Evolutionary conservation across 2,888 invertebrate genomes (phyloP), one percentile per base, ranked within the genome.

Genomic region (Aporophyla nigra): DNA sequence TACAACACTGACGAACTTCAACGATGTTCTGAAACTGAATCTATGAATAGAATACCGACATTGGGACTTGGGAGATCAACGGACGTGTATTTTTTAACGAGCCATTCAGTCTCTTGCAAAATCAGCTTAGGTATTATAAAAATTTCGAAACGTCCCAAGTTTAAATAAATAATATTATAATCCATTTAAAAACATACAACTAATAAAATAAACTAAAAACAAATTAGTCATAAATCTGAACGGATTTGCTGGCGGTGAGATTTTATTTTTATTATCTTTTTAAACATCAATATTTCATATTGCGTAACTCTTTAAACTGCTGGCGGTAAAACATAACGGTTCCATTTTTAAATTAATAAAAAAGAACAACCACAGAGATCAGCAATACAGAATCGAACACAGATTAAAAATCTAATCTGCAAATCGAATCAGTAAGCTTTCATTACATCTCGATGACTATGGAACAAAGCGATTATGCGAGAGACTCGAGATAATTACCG

Each of bases 31-130:
- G 75, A 78, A 82, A 78, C 80, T 56, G 65, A 73, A 76, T 46
- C 78, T 78, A 84, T 80, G 72, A 87, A 87, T 87, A 88, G 88
- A 82, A 76, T 56, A 68, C 71, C 74, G 62, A 76, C 78, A 75
- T 76, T 71, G 78, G 63, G 43, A 61, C 27, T 54, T 65, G 51
- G 24, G 70, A 76, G 83, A 85, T 83, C 83, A 83, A 80, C 72
- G 63, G 63, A 53, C 75, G 74, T 63, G 53, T 74, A 76, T 76
- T 72, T 76, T 71, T 76, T 76, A 70, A 75, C 58, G 40, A 65
- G 40, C 66, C 59, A 69, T 65, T 58, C 33, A 56, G 40, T 27
- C 61, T 67, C 65, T 84, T 76, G 56, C 46, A 53, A 78, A 81
- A 86, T 40, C 71, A 24, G 21, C 65, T 77, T 62, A 83, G n/a